Percentiles rank a stretch among this genome's conserved stretches.
phyloP scores from a whole-genome alignment of 2,888 invertebrate species.

The Thelaira solivaga region DNA sequence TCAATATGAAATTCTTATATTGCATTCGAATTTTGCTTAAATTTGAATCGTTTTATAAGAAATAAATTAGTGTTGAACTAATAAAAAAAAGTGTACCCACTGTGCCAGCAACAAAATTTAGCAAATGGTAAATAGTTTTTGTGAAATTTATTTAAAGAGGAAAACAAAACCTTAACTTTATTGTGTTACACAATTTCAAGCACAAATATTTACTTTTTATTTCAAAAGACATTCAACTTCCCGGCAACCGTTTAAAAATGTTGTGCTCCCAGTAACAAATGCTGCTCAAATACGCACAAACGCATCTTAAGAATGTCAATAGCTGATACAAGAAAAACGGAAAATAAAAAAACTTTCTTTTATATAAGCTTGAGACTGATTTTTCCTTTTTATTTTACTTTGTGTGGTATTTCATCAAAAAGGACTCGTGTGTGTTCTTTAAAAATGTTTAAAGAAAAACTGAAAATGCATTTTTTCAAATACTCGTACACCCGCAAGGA shows the following conservation, averaged over 20 bases:
- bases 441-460: background rate
- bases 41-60: too few relatives aligned
- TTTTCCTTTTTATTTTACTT: constrained; percentile 11
- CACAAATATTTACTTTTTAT: constrained; percentile 35
- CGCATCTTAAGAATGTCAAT: constrained; percentile 7
- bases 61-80: too few relatives aligned
- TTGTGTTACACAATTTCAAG: background rate
- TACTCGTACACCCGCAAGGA: too few relatives aligned
- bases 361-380: background rate
- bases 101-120: constrained; percentile 8
- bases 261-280: constrained; percentile 30
- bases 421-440: constrained; percentile 11
- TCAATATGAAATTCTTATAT: too few relatives aligned
- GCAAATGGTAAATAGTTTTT: too few relatives aligned
- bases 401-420: background rate
- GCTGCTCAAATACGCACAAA: constrained; percentile 28
- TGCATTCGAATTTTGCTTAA: too few relatives aligned
- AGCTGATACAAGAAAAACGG: background rate
- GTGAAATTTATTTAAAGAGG: too few relatives aligned
- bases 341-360: background rate
- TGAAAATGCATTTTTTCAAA: background rate
- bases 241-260: constrained; percentile 8
- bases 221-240: constrained; percentile 40
- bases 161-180: background rate
- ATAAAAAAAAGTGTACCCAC: too few relatives aligned